These are phyloP conservation scores for Schrankia costaestrigalis DNA, from an alignment of 2,888 invertebrate species.

Conservation along the genomic window DNA sequence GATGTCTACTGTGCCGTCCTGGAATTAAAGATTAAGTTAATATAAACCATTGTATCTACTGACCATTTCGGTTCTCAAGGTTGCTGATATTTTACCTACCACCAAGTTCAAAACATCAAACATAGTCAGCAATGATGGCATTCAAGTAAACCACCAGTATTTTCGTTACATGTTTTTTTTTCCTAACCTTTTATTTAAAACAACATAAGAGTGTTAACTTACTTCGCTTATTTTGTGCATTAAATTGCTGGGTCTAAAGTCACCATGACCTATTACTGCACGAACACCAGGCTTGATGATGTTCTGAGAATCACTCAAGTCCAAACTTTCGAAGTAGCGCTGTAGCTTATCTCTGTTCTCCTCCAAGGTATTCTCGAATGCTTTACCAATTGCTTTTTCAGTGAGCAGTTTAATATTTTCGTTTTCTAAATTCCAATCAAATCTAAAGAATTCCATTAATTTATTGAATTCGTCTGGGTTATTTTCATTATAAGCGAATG, in stretches of 20 bases:
- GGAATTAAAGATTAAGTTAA: too few species aligned
- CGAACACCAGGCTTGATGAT: too few species aligned
- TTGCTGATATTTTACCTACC: too few species aligned
- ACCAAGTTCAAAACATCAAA: too few species aligned
- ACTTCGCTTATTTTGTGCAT: slow-evolving; percentile 30
- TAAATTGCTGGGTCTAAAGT: slow-evolving; percentile 37
- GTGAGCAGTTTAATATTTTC: too few species aligned
- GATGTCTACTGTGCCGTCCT: slow-evolving; percentile 37
- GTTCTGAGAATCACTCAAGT: not conserved
- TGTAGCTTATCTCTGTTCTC: not conserved
- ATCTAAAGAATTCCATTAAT: not conserved
- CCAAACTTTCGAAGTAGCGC: slow-evolving; percentile 2
- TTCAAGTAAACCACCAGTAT: not conserved
- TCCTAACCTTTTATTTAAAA: too few species aligned
- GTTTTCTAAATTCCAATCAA: slow-evolving; percentile 3
- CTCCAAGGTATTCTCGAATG: not conserved
- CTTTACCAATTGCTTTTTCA: too few species aligned
- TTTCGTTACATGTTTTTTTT: too few species aligned
- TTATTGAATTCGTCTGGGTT: slow-evolving; percentile 33
- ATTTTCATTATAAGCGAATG: slow-evolving; percentile 41
- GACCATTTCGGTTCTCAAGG: too few species aligned
- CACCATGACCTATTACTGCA: slow-evolving; percentile 35
- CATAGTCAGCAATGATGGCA: not conserved
- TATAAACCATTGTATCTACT: too few species aligned
- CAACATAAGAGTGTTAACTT: slow-evolving; percentile 6